Base-by-base conservation (phyloP, 2,888 invertebrate species). In the Thelaira solivaga region DNA sequence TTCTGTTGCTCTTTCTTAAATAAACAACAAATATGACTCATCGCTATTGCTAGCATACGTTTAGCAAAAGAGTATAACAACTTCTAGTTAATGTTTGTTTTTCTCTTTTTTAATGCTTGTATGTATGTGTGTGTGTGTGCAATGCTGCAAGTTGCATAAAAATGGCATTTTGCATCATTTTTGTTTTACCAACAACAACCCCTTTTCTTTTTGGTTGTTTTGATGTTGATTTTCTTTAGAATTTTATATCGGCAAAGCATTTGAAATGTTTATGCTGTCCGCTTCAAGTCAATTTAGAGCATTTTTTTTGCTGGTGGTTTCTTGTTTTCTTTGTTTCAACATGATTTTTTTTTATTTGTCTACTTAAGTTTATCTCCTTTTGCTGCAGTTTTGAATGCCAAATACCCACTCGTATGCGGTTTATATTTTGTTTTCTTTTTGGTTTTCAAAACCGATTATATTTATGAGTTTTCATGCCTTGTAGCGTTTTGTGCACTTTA, bases 91-190 rank as follows among this genome's bases (percentile, higher is more conserved):
- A 43, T 29, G 47, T 41, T 26, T 45, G 18, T 29, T 0, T 45
- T 36, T 53, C 10, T n/a, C n/a, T n/a, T n/a, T n/a, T n/a, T n/a
- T n/a, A n/a, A n/a, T n/a, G n/a, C 11, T 26, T n/a, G 3, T 1
- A 20, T 29, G 26, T 49, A 18, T 59, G 45, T 67, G 7, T 41
- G 24, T 18, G 43, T 47, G 49, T 59, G 18, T 49, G 7, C 24
- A 26, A 29, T 29, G 80, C n/a, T n/a, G n/a, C 24, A 34, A 81
- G 84, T 83, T 83, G 83, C 84, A 85, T 85, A 85, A 81, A 85
- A 83, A 81, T 84, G 80, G 80, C 77, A 82, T 82, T 73, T 71
- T 72, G 72, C 67, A 77, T 73, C 41, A 62, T 69, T 65, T 67
- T 36, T 45, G 57, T 64, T 75, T 39, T 34, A 47, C 36, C 59